Conservation (phyloP, 2,888 invertebrate species). For the Cryptosula pallasiana region DNA sequence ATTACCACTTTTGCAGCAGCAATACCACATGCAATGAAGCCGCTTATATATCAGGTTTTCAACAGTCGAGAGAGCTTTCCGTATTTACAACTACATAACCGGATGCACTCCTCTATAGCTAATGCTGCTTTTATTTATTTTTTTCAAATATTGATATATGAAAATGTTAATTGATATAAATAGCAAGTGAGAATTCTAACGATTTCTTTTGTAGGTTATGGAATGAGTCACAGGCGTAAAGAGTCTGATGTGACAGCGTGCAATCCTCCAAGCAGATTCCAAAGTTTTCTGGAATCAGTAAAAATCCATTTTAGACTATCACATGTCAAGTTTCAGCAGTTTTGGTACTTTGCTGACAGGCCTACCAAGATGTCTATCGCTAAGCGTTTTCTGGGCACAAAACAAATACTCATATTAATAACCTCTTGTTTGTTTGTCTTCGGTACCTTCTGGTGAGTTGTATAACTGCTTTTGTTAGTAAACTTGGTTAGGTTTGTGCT, state of each 20-base stretch:
- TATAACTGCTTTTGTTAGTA: background rate
- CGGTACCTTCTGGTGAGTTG: constrained; percentile 61
- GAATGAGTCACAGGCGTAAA: constrained; percentile 18
- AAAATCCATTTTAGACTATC: background rate
- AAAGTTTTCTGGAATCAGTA: background rate
- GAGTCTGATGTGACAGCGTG: constrained; percentile 10
- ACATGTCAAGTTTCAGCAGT: constrained; percentile 1
- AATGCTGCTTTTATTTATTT: too few relatives aligned
- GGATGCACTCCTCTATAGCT: too few relatives aligned
- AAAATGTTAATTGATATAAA: too few relatives aligned
- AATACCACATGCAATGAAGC: too few relatives aligned
- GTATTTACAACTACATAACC: too few relatives aligned
- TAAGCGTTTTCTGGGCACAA: background rate
- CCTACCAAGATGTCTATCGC: background rate
- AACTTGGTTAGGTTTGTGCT: too few relatives aligned
- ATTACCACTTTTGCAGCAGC: too few relatives aligned
- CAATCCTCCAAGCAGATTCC: background rate
- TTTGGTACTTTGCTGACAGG: constrained; percentile 6
- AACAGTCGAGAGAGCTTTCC: too few relatives aligned
- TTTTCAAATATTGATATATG: too few relatives aligned
- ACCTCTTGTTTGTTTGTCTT: constrained; percentile 2
- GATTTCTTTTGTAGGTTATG: too few relatives aligned
- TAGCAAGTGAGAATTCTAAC: too few relatives aligned
- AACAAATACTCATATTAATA: constrained; percentile 18
- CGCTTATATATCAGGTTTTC: too few relatives aligned